Conservation (phyloP, 2,797 vertebrate genomes). For the Characodon lateralis region DNA sequence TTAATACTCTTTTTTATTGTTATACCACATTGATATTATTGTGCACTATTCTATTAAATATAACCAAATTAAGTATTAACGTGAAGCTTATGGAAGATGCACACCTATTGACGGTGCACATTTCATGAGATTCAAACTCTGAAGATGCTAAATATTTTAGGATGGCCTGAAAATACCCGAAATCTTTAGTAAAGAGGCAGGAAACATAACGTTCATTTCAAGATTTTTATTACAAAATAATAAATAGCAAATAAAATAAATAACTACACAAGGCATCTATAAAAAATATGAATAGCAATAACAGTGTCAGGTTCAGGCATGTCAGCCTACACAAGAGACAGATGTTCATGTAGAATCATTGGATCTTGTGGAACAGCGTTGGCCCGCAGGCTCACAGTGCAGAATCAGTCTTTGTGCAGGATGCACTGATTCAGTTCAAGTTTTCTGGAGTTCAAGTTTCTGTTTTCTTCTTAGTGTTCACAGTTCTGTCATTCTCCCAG, state of each 20-base stretch:
- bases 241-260: constrained; percentile 81
- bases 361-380: no score
- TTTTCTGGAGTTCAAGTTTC: constrained; percentile 62
- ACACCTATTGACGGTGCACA: background rate
- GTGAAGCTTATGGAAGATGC: background rate
- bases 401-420: constrained; percentile 19
- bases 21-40: background rate
- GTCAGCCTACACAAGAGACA: constrained; percentile 6
- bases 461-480: constrained; percentile 22
- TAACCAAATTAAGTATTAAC: background rate
- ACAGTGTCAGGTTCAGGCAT: constrained; percentile 39
- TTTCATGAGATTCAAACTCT: background rate
- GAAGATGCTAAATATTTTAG: background rate
- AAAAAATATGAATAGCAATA: constrained; percentile 29
- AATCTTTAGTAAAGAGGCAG: constrained; percentile 35
- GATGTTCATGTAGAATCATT: background rate
- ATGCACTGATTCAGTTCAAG: constrained; percentile 56
- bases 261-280: constrained; percentile 67
- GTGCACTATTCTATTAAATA: background rate
- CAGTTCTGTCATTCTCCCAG: constrained; percentile 15
- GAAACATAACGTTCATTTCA: constrained; percentile 37
- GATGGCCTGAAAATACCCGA: background rate
- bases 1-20: background rate
- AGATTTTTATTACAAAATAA: constrained; percentile 64
- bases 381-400: constrained; percentile 14